Evolutionary conservation across 1,140 invertebrate species (phyloP), one percentile per base, ranked within the genome.

Genomic region (Argopecten irradians): DNA sequence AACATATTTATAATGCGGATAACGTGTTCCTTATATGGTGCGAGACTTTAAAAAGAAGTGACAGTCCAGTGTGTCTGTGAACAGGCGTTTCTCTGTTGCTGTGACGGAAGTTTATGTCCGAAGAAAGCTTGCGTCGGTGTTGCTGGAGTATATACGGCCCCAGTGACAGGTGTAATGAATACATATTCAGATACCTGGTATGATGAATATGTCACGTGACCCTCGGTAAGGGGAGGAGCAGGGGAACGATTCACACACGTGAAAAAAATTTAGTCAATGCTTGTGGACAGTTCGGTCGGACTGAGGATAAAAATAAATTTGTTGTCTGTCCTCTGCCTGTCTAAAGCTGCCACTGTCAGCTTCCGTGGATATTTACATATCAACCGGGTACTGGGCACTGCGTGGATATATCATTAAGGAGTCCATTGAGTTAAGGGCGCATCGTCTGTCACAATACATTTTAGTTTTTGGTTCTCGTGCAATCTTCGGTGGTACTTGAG

Each of bases 211-310:
- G 55, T 71, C 55, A 71, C 55, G 55, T 71, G 55, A 71, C 16
- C 55, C n/a, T n/a, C 55, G 28, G 5, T 71, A 28, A 71, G 55
- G 55, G 55, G 55, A 71, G 55, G 55, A 71, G 55, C 55, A 71
- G 55, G 28, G n/a, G 22, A 71, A 71, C 55, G 55, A 16, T 71
- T 71, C 55, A 71, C 55, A 71, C 55, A 71, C 55, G 55, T 71
- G 55, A 71, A 71, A 71, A n/a, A 71, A 71, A 71, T 71, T 71
- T 28, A 71, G 55, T 71, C 55, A 71, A 71, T 71, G 55, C 55
- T 71, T n/a, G 5, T 71, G 55, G 55, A 71, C 55, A 71, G 55
- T 46, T 19, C 43, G 43, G 9, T 71, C 55, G 5, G 55, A 71
- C 22, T 71, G 55, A 71, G 28, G 55, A 71, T 71, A 71, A 71